A percentile compares a stretch with the other conserved stretches of the same genome.
phyloP scores from a whole-genome alignment of 2,888 invertebrate genomes.

The Andricus quercusramuli region DNA sequence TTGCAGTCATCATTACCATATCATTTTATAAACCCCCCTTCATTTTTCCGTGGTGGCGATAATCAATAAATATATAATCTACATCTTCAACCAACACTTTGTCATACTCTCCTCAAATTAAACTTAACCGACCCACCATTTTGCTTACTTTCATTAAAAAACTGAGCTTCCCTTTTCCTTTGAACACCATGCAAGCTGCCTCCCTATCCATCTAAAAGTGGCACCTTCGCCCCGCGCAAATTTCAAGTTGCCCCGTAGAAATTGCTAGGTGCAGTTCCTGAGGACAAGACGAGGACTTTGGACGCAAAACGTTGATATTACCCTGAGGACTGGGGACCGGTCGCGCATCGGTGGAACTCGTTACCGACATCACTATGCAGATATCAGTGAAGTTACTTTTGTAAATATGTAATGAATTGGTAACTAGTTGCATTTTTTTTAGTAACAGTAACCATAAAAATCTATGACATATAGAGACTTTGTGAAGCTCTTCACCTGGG shows the following conservation, averaged over 20 bases:
- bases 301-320: slow-evolving; percentile 49
- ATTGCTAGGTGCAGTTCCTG: slow-evolving; percentile 31
- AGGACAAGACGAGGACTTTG: slow-evolving; percentile 5
- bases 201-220: slow-evolving; percentile 55
- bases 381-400: too few species aligned
- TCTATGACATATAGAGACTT: too few species aligned
- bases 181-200: not conserved
- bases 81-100: not conserved
- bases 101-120: not conserved
- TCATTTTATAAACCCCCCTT: not conserved
- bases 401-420: too few species aligned
- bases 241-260: slow-evolving; percentile 61
- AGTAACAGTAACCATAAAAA: too few species aligned
- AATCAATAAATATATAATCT: not conserved
- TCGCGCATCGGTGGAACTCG: not conserved
- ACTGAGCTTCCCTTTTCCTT: not conserved
- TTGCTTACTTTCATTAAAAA: slow-evolving; percentile 27
- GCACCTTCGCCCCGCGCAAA: slow-evolving; percentile 69
- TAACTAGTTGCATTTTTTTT: too few species aligned
- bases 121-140: not conserved
- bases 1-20: not conserved
- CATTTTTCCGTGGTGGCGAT: not conserved
- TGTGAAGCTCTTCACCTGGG: too few species aligned
- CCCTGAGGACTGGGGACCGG: slow-evolving; percentile 27
- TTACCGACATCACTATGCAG: too few species aligned